Conservation (phyloP, 1,140 invertebrate genomes). For the Dufourea novaeangliae region DNA sequence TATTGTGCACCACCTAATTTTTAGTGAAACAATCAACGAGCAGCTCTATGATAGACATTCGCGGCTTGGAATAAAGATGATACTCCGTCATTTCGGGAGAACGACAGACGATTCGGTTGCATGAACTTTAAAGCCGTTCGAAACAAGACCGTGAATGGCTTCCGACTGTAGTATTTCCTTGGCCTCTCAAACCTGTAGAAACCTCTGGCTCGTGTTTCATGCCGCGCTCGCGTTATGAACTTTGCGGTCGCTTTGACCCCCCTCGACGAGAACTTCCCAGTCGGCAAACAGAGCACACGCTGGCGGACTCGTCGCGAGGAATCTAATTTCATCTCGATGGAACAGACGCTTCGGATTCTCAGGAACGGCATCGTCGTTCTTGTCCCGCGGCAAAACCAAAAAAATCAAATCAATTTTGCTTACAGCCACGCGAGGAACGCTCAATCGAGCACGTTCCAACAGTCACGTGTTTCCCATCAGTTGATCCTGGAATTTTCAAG, state of each 20-base stretch:
- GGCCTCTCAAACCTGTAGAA: neutral
- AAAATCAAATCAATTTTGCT: too few species aligned
- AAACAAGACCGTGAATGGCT: constrained; percentile 7
- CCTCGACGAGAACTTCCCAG: neutral
- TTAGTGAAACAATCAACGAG: neutral
- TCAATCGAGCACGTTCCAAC: too few species aligned
- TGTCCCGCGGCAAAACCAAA: neutral
- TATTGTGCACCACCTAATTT: neutral
- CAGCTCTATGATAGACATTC: neutral
- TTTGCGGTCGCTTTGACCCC: constrained; percentile 29
- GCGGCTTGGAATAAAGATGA: neutral
- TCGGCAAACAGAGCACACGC: neutral
- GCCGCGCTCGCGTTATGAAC: constrained; percentile 22
- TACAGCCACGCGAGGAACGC: too few species aligned
- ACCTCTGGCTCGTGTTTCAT: constrained; percentile 13
- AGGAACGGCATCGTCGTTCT: neutral
- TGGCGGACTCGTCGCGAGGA: neutral
- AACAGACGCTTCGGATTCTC: neutral
- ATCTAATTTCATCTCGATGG: constrained; percentile 2
- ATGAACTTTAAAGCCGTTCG: constrained; percentile 17
- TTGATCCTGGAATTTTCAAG: too few species aligned
- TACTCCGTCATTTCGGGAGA: too few species aligned
- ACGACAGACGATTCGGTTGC: neutral
- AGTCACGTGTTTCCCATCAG: too few species aligned
- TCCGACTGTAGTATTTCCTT: neutral